These are phyloP conservation scores for Chaetodon auriga DNA, from an alignment of 2,113 vertebrate species.

Conservation along the genomic window DNA sequence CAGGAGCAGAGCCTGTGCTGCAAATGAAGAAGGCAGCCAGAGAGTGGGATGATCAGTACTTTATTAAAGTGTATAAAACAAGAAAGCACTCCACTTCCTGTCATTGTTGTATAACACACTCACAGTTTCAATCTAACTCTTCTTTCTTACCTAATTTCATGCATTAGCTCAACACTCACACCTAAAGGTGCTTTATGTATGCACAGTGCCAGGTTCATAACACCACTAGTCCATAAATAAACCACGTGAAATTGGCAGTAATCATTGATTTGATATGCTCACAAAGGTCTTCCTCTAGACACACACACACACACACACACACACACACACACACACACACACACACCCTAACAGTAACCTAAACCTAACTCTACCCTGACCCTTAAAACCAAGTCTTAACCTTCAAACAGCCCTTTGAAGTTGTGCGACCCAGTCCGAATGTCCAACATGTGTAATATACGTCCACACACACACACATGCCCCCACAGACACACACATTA, in stretches of 20 bases:
- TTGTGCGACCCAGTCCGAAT: no score
- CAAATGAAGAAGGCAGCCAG: constrained; percentile 4
- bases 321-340: constrained; percentile 8
- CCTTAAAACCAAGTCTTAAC: no score
- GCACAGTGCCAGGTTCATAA: constrained; percentile 28
- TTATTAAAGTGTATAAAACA: constrained; percentile 72
- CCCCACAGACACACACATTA: background rate
- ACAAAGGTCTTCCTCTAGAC: background rate
- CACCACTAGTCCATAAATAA: constrained; percentile 35
- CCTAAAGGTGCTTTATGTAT: constrained; percentile 46
- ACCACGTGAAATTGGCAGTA: constrained; percentile 53
- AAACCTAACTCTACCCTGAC: no score
- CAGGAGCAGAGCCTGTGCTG: background rate
- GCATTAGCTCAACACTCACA: constrained; percentile 36
- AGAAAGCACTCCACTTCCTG: constrained; percentile 34
- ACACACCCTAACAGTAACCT: no score
- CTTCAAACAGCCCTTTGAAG: no score
- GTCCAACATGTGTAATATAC: no score
- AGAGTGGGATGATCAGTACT: constrained; percentile 32
- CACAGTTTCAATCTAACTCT: background rate
- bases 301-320: background rate
- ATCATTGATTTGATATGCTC: background rate
- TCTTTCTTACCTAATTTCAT: background rate
- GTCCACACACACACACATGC: background rate
- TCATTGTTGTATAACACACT: constrained; percentile 34